Base-by-base conservation (phyloP, 1,140 invertebrate species). In the Brachionus rubens region DNA sequence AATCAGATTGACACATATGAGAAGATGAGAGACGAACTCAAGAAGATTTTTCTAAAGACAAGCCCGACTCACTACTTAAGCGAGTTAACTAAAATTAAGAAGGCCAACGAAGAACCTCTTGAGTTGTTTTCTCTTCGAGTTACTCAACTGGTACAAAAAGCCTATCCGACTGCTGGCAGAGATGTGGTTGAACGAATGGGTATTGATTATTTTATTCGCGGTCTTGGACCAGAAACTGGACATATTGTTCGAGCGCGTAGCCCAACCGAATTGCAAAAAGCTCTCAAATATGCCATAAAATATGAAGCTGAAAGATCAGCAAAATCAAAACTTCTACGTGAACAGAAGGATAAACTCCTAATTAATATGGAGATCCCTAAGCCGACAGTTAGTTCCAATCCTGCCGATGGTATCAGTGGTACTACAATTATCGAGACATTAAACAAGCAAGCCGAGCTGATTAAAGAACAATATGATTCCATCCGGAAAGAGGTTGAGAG, bases 401-500 rank as follows among this genome's bases (percentile, higher is more conserved):
- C 33, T 30, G 16, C 36, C 28, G 36, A 59, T 36, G 30, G 54
- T 33, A 14, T 33, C 19, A 54, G 33, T 28, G 50, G 33, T 28
- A 54, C 50, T 5, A 16, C 30, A 6, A n/a, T 59, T 59, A n/a
- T 59, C 1, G 30, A 59, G 30, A 16, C n/a, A 33, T 19, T 59
- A 16, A 30, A 59, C 54, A 59, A 59, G 33, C 54, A 59, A 33
- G 54, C 54, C 33, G 0, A 26, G 5, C 24, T 33, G 33, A 36
- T 59, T 3, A 59, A 59, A 59, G 28, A 59, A 28, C 54, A 59
- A 59, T 59, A 59, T 59, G 54, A 59, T n/a, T 33, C 16, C n/a
- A 30, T 59, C 28, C 54, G 33, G 33, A 59, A 59, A 59, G 54
- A 59, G 28, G 33, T 59, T 26, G 54, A 59, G 33, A 59, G 33